Percentiles rank a stretch among this genome's conserved stretches.
Evolutionary conservation across 2,888 invertebrate genomes (phyloP).

Genomic region (Eubasilissa splendida): DNA sequence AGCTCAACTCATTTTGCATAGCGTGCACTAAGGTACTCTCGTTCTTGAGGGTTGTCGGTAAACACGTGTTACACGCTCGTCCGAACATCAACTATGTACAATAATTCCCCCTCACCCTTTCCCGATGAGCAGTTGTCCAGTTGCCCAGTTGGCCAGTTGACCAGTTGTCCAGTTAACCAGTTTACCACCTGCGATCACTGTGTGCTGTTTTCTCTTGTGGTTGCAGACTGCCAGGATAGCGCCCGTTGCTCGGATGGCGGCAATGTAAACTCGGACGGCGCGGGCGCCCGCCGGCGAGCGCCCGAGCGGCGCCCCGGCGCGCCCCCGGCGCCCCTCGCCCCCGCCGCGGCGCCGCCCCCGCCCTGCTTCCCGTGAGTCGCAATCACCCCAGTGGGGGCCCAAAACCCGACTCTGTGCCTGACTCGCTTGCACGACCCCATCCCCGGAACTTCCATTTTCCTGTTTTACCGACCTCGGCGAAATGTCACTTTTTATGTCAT

Average conservation of each 20-base stretch:
- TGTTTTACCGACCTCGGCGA: constrained; percentile 50
- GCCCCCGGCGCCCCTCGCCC: constrained; percentile 25
- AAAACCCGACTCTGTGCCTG: constrained; percentile 58
- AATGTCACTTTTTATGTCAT: constrained; percentile 15
- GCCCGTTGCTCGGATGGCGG: constrained; percentile 48
- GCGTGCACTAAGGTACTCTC: too few species aligned
- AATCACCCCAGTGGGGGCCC: constrained; percentile 56
- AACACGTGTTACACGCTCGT: neutral
- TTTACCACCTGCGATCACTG: constrained; percentile 36
- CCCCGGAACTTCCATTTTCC: constrained; percentile 3
- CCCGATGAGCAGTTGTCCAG: too few species aligned
- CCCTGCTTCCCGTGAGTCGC: constrained; percentile 66
- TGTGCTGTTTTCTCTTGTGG: constrained; percentile 49
- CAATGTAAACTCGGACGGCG: constrained; percentile 58
- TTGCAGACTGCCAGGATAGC: constrained; percentile 57
- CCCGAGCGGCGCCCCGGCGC: constrained; percentile 18
- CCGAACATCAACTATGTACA: neutral
- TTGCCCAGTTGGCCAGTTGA: too few species aligned
- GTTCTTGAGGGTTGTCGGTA: too few species aligned
- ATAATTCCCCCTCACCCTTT: constrained; percentile 6
- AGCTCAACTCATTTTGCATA: too few species aligned
- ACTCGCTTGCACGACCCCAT: constrained; percentile 55
- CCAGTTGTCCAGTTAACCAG: neutral
- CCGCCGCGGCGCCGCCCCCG: constrained; percentile 65
- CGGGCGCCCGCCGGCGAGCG: constrained; percentile 46